Percentiles rank a stretch among this genome's conserved stretches.
These are phyloP conservation scores for Ophioderma brevispina DNA, from an alignment of 35 echinoderm and acorn worm genomes.

Conservation along the genomic window DNA sequence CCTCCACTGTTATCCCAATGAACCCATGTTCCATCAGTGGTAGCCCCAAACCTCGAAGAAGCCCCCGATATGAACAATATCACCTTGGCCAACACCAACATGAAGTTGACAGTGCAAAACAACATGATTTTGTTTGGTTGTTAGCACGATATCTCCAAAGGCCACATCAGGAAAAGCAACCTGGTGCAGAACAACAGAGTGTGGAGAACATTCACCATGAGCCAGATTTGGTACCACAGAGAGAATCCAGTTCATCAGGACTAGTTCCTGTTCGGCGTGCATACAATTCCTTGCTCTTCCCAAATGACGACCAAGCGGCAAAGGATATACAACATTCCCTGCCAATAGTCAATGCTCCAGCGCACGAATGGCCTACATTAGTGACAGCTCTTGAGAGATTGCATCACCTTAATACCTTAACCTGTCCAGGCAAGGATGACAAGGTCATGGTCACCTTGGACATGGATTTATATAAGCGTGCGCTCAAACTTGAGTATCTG, in stretches of 20 bases:
- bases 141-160: conserved; percentile 4
- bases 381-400: neutral
- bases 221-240: too few species aligned
- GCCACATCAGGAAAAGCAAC: too few species aligned
- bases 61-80: neutral
- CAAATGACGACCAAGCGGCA: conserved; percentile 12
- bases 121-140: neutral
- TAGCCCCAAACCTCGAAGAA: neutral
- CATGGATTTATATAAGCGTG: conserved; percentile 38
- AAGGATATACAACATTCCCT: neutral
- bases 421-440: neutral
- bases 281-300: neutral
- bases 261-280: neutral
- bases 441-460: conserved; percentile 3
- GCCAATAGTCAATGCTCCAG: neutral
- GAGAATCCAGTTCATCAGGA: too few species aligned
- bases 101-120: neutral
- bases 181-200: too few species aligned
- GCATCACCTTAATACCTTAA: neutral
- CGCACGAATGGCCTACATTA: neutral
- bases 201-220: too few species aligned
- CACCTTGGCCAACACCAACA: neutral
- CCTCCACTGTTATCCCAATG: neutral
- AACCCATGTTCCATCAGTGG: neutral
- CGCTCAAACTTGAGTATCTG: conserved; percentile 13